Evolutionary conservation across 2,797 vertebrate genomes (phyloP).

Genomic region (Carduelis carduelis): DNA sequence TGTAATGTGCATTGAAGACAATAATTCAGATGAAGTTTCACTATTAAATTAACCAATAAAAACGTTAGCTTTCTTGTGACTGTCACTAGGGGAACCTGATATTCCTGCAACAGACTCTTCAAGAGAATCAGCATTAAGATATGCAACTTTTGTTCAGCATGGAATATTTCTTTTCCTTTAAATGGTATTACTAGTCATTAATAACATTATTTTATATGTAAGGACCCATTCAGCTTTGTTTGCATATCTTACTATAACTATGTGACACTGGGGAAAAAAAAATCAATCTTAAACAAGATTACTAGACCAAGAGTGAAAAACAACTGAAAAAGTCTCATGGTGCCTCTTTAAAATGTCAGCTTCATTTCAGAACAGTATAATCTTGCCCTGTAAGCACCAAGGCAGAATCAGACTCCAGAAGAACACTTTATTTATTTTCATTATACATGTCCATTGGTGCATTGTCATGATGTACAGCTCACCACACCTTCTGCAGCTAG

Average conservation of each 20-base stretch:
- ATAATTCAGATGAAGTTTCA: background rate
- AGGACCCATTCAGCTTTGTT: background rate
- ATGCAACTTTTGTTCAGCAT: background rate
- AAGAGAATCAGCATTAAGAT: background rate
- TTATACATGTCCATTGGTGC: background rate
- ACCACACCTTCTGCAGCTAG: background rate
- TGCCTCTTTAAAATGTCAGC: slow-evolving; percentile 2
- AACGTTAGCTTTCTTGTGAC: background rate
- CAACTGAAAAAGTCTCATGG: background rate
- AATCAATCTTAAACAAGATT: background rate
- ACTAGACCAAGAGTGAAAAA: background rate
- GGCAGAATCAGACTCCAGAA: background rate
- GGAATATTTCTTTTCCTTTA: background rate
- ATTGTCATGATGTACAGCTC: background rate
- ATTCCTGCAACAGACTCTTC: background rate
- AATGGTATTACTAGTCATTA: background rate
- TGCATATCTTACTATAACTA: background rate
- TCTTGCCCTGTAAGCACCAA: background rate
- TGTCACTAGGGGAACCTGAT: background rate
- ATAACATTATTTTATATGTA: background rate
- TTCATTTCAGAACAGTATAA: slow-evolving; percentile 3
- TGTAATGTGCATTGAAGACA: background rate
- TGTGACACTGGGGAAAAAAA: background rate
- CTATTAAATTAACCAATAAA: background rate
- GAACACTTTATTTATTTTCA: background rate